Conservation (phyloP, 2,888 invertebrate species). For the Cyrtodaria siliqua region DNA sequence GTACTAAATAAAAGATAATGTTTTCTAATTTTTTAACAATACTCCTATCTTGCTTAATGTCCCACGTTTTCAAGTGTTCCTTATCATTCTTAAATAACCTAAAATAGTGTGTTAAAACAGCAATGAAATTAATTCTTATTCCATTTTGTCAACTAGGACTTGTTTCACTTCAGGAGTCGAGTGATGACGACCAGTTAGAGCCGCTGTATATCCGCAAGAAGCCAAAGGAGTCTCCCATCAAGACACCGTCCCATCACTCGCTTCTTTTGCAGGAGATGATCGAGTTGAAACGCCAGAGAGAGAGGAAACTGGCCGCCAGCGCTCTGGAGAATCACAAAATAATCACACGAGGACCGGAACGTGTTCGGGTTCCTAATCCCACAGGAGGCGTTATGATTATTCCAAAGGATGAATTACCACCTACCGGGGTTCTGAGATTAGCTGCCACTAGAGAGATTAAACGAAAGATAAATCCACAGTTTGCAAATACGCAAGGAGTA, state of each 20-base stretch:
- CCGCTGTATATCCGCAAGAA: conserved; percentile 8
- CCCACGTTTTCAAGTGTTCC: too few relatives aligned
- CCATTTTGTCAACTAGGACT: too few relatives aligned
- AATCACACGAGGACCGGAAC: conserved; percentile 49
- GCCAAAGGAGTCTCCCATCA: conserved; percentile 24
- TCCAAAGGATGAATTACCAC: conserved; percentile 45
- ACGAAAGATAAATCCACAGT: conserved; percentile 42
- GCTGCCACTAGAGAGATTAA: conserved; percentile 58
- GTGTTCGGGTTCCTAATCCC: conserved; percentile 33
- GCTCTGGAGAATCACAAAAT: conserved; percentile 45
- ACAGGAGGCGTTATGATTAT: conserved; percentile 57
- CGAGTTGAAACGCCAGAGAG: conserved; percentile 54
- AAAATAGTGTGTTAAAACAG: too few relatives aligned
- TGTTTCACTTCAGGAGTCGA: conserved; percentile 10
- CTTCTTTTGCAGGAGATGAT: conserved; percentile 57
- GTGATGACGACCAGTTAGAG: conserved; percentile 14
- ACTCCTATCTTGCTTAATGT: too few relatives aligned
- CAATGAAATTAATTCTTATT: too few relatives aligned
- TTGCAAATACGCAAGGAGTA: conserved; percentile 11
- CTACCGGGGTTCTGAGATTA: conserved; percentile 48
- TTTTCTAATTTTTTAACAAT: too few relatives aligned
- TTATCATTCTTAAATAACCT: too few relatives aligned
- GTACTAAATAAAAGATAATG: too few relatives aligned
- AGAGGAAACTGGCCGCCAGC: conserved; percentile 39
- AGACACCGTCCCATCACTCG: conserved; percentile 38